Conservation (phyloP, 1,140 invertebrate genomes). For the Galleria mellonella region DNA sequence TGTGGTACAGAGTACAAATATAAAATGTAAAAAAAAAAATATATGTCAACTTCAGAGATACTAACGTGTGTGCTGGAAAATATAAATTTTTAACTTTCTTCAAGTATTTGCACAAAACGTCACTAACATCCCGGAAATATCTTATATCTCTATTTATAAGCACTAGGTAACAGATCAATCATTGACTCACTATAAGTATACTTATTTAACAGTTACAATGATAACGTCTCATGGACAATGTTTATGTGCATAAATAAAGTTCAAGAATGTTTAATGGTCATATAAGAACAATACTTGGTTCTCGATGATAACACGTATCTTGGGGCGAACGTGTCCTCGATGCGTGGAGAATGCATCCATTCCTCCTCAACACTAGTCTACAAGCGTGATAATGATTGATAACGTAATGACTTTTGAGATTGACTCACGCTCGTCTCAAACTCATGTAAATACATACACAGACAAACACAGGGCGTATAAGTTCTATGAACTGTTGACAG, state of each 20-base stretch:
- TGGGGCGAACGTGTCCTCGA: slow-evolving; percentile 20
- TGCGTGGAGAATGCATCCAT: slow-evolving; percentile 34
- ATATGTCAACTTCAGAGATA: no score
- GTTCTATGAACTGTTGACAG: slow-evolving; percentile 58
- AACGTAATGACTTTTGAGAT: slow-evolving; percentile 61
- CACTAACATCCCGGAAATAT: no score
- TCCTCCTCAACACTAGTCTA: slow-evolving; percentile 38
- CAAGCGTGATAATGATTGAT: slow-evolving; percentile 49
- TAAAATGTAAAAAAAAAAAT: no score
- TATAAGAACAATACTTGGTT: slow-evolving; percentile 34
- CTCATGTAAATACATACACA: slow-evolving; percentile 25
- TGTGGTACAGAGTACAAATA: no score
- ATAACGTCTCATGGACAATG: slow-evolving; percentile 10
- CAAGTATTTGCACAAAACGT: no score
- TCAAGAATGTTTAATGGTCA: slow-evolving; percentile 55
- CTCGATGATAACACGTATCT: slow-evolving; percentile 38
- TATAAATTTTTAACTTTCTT: no score
- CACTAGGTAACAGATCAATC: no score
- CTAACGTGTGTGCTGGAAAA: no score
- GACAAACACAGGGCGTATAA: slow-evolving; percentile 17
- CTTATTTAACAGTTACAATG: not conserved
- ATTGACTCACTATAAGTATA: no score
- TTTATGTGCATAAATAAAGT: slow-evolving; percentile 35
- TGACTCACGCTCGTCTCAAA: slow-evolving; percentile 48
- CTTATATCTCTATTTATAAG: no score